Evolutionary conservation across 2,888 invertebrate species (phyloP), one percentile per base, ranked within the genome.

Genomic region (Cremastobaeus sp.): DNA sequence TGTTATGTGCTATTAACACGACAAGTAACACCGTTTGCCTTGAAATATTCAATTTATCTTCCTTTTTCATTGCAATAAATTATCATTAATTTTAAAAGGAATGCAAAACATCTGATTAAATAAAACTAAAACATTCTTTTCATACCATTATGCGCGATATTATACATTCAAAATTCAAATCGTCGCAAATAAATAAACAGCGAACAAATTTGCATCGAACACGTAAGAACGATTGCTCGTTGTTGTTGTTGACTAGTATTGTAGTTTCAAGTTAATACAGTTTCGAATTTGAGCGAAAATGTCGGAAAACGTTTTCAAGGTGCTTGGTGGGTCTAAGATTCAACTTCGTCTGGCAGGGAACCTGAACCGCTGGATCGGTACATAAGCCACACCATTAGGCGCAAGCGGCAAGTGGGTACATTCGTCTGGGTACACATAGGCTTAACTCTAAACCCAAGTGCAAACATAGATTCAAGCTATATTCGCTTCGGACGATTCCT

Each of bases 351-450:
- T 47, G 52, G 69, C 60, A 41, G 59, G 52, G 76, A 76, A 64
- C 70, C 66, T 69, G 75, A 78, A 79, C 78, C 78, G 75, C 72
- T 69, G 76, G 69, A 73, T 74, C 76, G 75, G 77, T 81, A 82
- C 80, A 79, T 83, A 83, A 83, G 83, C 84, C 81, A 76, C 78
- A 83, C 84, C 80, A 84, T 84, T 84, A 84, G 82, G 83, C 74
- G 77, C 75, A 75, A 78, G 74, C 79, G 81, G 83, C 82, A 83
- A 84, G 84, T 84, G 83, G 84, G 83, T 84, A 84, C 84, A 84
- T 84, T 84, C 83, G 84, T 84, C 84, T 84, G 84, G 81, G 84
- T 81, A 84, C 84, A 84, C 84, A 79, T 81, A 80, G 83, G 84
- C 84, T 84, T 84, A 84, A 82, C 79, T 84, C 83, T 82, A 84